Base-by-base conservation (phyloP, 2,797 vertebrate genomes). In the Crenichthys baileyi region DNA sequence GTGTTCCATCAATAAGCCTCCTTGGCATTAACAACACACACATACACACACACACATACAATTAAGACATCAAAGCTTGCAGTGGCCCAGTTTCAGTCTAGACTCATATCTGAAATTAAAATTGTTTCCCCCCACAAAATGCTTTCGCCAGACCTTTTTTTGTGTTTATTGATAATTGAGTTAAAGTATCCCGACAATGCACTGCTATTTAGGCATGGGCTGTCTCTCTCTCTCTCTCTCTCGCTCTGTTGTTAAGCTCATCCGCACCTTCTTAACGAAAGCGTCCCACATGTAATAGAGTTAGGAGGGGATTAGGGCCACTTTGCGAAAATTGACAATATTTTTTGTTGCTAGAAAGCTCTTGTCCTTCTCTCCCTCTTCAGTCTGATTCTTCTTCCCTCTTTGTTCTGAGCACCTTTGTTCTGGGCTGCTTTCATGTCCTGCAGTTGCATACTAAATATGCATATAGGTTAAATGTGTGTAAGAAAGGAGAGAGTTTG, bases 1-100 rank as follows among this genome's bases (percentile, higher is more conserved):
- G 89, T 90, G 80, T 88, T 92, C 86, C 88, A 88, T 91, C 90
- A 92, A 89, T 92, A 92, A 90, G 76, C 87, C 85, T 91, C 85
- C 79, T 83, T 87, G 73, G 83, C 81, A 79, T 84, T 72, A 81
- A 78, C 53, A 80, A 61, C 50, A 67, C 51, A 68, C 60, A 53
- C 53, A 46, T 44, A 73, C 39, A 31, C 36, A 51, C 36, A 79
- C 79, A 84, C 68, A 77, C 56, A 75, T 85, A 93, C 86, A 95
- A 95, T 95, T 94, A 92, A 93, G 89, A 95, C 92, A 93, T 95
- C 92, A 95, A 95, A 95, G 93, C 92, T 78, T 83, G 73, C 88
- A 72, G 78, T 93, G 93, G 85, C 93, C 94, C 92, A 94, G 84
- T 94, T 95, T 95, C 88, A 39, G 74, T 91, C 87, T 85, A 72